Percentiles rank a stretch among this genome's conserved stretches.
phyloP scores from a whole-genome alignment of 1,140 invertebrate species.

The Penaeus vannamei region DNA sequence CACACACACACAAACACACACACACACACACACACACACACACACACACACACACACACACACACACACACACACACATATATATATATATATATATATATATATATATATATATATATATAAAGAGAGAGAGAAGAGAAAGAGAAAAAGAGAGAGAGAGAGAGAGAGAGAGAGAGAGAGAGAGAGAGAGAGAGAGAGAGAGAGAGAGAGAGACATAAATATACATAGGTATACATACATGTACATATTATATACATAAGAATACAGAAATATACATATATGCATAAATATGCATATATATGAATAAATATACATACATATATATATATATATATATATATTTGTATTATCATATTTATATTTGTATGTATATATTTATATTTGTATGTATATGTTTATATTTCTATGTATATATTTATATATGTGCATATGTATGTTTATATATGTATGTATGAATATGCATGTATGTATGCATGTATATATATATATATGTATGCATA shows the following conservation, averaged over 20 bases:
- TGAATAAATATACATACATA: not conserved
- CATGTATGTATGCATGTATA: not conserved
- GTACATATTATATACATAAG: too few relatives aligned
- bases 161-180: slow-evolving; percentile 34
- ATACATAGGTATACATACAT: too few relatives aligned
- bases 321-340: too few relatives aligned
- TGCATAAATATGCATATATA: too few relatives aligned
- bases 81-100: too few relatives aligned
- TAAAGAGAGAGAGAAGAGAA: not conserved
- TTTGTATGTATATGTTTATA: not conserved
- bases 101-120: not conserved
- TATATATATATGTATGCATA: not conserved
- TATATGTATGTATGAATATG: not conserved
- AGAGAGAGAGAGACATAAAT: too few relatives aligned
- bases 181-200: not conserved
- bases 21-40: not conserved
- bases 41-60: not conserved
- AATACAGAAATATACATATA: not conserved
- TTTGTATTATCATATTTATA: too few relatives aligned
- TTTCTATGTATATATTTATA: too few relatives aligned
- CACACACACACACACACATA: not conserved
- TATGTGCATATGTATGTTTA: not conserved
- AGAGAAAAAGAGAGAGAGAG: slow-evolving; percentile 20
- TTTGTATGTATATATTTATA: too few relatives aligned
- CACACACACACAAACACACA: not conserved